Evolutionary conservation across 2,888 invertebrate genomes (phyloP).

Genomic region (Syritta pipiens): DNA sequence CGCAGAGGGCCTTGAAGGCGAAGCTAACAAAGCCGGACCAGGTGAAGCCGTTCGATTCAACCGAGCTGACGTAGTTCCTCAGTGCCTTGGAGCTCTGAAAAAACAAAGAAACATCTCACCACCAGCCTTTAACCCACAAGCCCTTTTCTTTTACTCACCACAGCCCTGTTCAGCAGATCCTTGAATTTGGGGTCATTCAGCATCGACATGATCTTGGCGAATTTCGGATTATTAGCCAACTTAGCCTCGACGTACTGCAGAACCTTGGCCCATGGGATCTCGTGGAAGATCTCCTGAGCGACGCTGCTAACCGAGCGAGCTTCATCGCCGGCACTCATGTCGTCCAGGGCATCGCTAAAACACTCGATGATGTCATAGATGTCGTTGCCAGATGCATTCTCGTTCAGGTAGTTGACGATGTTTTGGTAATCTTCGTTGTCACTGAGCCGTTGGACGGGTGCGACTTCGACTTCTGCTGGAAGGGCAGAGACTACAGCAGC

Average conservation of each 20-base stretch:
- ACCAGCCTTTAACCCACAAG: too few relatives aligned
- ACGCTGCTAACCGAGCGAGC: too few relatives aligned
- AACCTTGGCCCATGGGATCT: too few relatives aligned
- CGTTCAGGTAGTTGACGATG: constrained; percentile 24
- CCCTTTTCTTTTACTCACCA: too few relatives aligned
- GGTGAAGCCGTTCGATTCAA: constrained; percentile 44
- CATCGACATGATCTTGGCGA: too few relatives aligned
- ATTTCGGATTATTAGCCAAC: too few relatives aligned
- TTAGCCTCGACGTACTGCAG: too few relatives aligned
- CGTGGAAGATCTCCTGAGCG: too few relatives aligned
- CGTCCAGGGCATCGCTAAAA: constrained; percentile 10
- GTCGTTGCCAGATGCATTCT: constrained; percentile 35
- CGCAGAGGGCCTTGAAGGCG: constrained; percentile 50
- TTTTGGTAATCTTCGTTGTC: constrained; percentile 15
- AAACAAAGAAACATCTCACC: too few relatives aligned
- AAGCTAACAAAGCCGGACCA: constrained; percentile 43
- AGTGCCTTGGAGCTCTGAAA: constrained; percentile 38
- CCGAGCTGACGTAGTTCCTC: constrained; percentile 29
- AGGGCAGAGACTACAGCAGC: background rate
- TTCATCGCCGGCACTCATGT: background rate
- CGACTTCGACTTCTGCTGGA: background rate
- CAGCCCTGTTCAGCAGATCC: too few relatives aligned
- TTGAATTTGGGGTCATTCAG: too few relatives aligned
- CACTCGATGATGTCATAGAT: constrained; percentile 24
- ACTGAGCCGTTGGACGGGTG: background rate